Evolutionary conservation across 2,113 vertebrate genomes (phyloP).

Genomic region (mouse (Mus musculus)): GRCm39 chr1:184159001-184159500

Average conservation of each 20-base stretch:
- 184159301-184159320: background rate
- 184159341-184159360: background rate
- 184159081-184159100: background rate
- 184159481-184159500: background rate
- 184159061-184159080: background rate
- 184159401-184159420: slow-evolving; percentile 1
- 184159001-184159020: background rate
- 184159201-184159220: background rate
- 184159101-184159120: background rate
- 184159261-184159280: background rate
- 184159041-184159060: background rate
- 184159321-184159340: background rate
- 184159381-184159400: background rate
- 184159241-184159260: background rate
- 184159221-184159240: background rate
- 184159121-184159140: background rate
- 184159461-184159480: background rate
- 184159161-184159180: background rate
- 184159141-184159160: background rate
- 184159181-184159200: background rate
- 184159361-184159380: background rate
- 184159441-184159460: background rate
- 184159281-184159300: slow-evolving; percentile 12
- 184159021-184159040: background rate
- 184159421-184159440: background rate